Percentiles rank a stretch among this genome's conserved stretches.
Conservation (phyloP, 1,140 invertebrate genomes). For the Drosophila takahashii region DNA sequence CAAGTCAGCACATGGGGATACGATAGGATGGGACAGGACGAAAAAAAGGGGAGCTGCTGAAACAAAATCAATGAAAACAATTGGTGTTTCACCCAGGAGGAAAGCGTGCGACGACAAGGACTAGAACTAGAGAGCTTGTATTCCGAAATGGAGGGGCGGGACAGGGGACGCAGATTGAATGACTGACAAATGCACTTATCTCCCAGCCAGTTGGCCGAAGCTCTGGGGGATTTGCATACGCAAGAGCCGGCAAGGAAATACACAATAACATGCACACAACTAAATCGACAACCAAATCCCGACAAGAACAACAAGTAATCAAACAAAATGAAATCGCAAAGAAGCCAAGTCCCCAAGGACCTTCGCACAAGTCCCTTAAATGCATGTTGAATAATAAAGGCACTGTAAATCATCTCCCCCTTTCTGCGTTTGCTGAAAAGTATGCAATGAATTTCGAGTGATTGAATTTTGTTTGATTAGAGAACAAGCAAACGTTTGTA, state of each 20-base stretch:
- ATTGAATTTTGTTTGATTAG: conserved; percentile 59
- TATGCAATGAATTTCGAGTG: conserved; percentile 49
- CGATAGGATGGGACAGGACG: not conserved
- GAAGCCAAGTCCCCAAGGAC: conserved; percentile 27
- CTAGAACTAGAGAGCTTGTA: not conserved
- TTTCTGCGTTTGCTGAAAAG: conserved; percentile 24
- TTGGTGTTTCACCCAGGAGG: conserved; percentile 65
- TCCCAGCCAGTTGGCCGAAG: conserved; percentile 47
- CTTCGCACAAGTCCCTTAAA: conserved; percentile 26
- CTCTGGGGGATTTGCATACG: conserved; percentile 69
- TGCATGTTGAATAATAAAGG: conserved; percentile 43
- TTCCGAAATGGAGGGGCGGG: not conserved
- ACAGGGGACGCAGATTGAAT: conserved; percentile 57
- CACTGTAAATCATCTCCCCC: conserved; percentile 26
- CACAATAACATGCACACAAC: conserved; percentile 33
- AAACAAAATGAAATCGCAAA: conserved; percentile 37
- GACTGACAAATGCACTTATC: conserved; percentile 78
- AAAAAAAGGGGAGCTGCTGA: conserved; percentile 27
- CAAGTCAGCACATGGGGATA: conserved; percentile 47
- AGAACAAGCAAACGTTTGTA: conserved; percentile 30
- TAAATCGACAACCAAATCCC: conserved; percentile 31
- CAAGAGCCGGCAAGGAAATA: conserved; percentile 45
- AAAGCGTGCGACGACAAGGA: conserved; percentile 39
- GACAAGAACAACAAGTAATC: conserved; percentile 34
- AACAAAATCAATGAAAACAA: conserved; percentile 76